Conservation (phyloP, 1,140 invertebrate genomes). For the Caerostris extrusa region DNA sequence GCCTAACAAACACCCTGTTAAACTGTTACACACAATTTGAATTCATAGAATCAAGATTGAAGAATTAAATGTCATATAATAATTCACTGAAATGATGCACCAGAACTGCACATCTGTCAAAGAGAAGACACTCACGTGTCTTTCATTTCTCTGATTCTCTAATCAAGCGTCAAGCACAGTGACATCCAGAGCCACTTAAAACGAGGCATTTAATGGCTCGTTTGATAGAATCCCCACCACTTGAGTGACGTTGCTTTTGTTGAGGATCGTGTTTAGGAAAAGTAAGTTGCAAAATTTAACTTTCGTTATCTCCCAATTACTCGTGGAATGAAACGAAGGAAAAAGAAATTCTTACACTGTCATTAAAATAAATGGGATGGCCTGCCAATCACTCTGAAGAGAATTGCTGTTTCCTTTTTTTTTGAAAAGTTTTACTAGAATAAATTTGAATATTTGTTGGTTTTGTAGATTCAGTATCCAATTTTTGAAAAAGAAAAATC, state of each 20-base stretch:
- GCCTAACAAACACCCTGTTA: no score
- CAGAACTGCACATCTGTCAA: not conserved
- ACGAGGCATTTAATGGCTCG: not conserved
- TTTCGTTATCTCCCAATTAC: slow-evolving; percentile 1
- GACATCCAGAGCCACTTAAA: not conserved
- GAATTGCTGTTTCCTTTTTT: no score
- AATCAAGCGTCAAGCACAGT: slow-evolving; percentile 2
- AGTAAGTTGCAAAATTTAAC: not conserved
- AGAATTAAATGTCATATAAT: not conserved
- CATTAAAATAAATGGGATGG: not conserved
- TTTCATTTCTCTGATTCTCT: not conserved
- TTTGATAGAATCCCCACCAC: not conserved
- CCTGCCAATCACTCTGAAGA: no score
- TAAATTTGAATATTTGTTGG: no score
- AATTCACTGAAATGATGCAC: not conserved
- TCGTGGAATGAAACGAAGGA: not conserved
- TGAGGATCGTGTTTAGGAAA: not conserved
- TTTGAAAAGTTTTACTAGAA: no score
- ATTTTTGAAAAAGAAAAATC: no score
- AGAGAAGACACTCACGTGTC: not conserved
- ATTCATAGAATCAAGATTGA: no score
- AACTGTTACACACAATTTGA: no score
- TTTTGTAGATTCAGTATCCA: no score
- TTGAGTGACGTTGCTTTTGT: slow-evolving; percentile 10
- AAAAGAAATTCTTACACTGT: not conserved